Percentiles rank a stretch among this genome's conserved stretches.
Conservation (phyloP, 2,888 invertebrate genomes). For the Dryomyza anilis region DNA sequence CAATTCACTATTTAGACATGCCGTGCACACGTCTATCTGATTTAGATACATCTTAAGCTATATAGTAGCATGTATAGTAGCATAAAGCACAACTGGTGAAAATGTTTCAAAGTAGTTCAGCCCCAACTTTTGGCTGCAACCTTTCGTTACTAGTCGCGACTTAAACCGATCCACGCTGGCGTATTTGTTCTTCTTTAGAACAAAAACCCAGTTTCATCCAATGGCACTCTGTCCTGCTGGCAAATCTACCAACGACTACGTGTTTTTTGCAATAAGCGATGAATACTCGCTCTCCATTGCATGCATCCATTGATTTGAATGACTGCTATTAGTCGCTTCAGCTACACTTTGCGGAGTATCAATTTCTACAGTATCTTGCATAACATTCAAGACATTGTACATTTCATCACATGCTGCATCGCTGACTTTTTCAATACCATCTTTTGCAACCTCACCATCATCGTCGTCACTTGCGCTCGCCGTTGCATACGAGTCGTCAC, state of each 20-base stretch:
- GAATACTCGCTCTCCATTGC: slow-evolving; percentile 32
- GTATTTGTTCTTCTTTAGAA: slow-evolving; percentile 24
- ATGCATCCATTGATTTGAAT: slow-evolving; percentile 17
- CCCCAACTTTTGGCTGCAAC: slow-evolving; percentile 36
- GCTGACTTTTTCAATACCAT: neutral
- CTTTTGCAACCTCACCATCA: neutral
- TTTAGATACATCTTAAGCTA: slow-evolving; percentile 32
- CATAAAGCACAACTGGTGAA: slow-evolving; percentile 35
- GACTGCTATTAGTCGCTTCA: slow-evolving; percentile 16
- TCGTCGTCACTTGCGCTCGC: neutral
- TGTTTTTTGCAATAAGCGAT: slow-evolving; percentile 21
- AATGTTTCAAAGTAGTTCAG: slow-evolving; percentile 35
- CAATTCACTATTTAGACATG: slow-evolving; percentile 35
- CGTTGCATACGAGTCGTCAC: neutral
- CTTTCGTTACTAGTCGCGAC: slow-evolving; percentile 34
- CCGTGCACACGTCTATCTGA: slow-evolving; percentile 37
- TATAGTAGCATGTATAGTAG: slow-evolving; percentile 24
- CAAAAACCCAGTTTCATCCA: slow-evolving; percentile 36
- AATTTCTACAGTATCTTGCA: slow-evolving; percentile 8
- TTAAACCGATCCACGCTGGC: slow-evolving; percentile 28
- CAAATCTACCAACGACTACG: slow-evolving; percentile 29
- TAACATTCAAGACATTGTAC: neutral
- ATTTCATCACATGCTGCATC: neutral
- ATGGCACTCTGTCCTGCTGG: slow-evolving; percentile 28
- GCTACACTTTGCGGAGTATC: slow-evolving; percentile 12